phyloP scores from a whole-genome alignment of 2,888 invertebrate genomes.

The Phrixothrix hirtus region DNA sequence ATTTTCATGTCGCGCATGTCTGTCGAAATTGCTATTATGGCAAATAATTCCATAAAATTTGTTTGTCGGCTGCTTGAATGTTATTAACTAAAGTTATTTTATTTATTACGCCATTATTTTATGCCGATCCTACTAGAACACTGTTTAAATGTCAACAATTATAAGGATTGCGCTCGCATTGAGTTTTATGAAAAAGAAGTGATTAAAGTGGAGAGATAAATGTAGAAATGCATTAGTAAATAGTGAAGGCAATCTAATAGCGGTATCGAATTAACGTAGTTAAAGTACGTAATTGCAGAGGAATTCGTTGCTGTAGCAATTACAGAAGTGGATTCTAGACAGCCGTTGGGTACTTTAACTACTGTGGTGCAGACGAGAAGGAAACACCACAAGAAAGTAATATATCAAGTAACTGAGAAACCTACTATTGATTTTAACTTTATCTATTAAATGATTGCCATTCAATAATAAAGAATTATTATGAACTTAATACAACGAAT shows the following conservation, averaged over 20 bases:
- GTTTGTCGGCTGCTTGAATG: conserved; percentile 10
- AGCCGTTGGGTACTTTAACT: conserved; percentile 1
- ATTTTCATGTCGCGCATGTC: conserved; percentile 29
- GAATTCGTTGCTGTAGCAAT: conserved; percentile 35
- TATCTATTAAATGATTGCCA: neutral
- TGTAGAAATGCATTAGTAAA: conserved; percentile 15
- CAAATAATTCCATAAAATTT: conserved; percentile 29
- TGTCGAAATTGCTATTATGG: conserved; percentile 26
- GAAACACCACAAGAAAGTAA: neutral
- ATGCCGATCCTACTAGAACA: no score
- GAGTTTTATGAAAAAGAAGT: conserved; percentile 3
- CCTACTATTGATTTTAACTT: neutral
- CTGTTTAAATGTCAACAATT: conserved; percentile 3
- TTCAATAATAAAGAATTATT: no score
- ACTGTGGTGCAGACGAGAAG: conserved; percentile 3
- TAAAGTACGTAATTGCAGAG: conserved; percentile 37
- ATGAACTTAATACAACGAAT: no score
- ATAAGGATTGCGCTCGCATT: conserved; percentile 1
- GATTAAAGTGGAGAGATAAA: conserved; percentile 6
- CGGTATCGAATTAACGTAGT: conserved; percentile 35
- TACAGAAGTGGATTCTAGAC: conserved; percentile 29
- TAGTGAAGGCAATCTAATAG: conserved; percentile 17
- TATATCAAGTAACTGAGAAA: conserved; percentile 1
- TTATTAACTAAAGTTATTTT: neutral
- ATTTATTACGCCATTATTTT: no score